These are phyloP conservation scores for Sphenopsis melanotis DNA, from an alignment of 2,797 vertebrate genomes.

Conservation along the genomic window DNA sequence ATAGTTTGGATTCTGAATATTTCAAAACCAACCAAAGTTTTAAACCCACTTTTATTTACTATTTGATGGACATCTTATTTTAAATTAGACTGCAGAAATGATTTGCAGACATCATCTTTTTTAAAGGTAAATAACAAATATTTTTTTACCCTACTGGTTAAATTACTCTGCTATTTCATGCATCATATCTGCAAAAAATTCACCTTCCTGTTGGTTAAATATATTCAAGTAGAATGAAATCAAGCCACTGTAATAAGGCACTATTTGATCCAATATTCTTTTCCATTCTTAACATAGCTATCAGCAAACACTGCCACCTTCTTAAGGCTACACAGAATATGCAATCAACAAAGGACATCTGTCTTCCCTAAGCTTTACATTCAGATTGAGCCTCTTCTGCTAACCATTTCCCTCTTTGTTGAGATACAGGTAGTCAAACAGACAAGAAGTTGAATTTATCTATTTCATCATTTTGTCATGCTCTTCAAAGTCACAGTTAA, in stretches of 20 bases:
- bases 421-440: neutral
- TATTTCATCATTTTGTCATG: neutral
- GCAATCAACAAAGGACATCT: neutral
- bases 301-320: conserved; percentile 26
- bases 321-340: neutral
- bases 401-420: neutral
- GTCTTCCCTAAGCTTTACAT: neutral
- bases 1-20: neutral
- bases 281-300: neutral
- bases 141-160: neutral
- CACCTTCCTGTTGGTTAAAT: neutral
- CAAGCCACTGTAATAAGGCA: neutral
- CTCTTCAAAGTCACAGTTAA: neutral
- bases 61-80: neutral
- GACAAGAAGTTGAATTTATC: neutral
- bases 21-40: neutral
- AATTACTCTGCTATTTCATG: neutral
- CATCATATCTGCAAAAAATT: neutral
- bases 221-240: neutral
- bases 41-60: neutral
- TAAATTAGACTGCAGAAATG: neutral
- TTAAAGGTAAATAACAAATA: neutral
- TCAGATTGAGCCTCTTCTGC: neutral
- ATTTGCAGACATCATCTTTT: neutral
- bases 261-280: conserved; percentile 14